Percentiles rank a stretch among this genome's conserved stretches.
Conservation (phyloP, 2,797 vertebrate genomes). For the Brachyalestes nurse region DNA sequence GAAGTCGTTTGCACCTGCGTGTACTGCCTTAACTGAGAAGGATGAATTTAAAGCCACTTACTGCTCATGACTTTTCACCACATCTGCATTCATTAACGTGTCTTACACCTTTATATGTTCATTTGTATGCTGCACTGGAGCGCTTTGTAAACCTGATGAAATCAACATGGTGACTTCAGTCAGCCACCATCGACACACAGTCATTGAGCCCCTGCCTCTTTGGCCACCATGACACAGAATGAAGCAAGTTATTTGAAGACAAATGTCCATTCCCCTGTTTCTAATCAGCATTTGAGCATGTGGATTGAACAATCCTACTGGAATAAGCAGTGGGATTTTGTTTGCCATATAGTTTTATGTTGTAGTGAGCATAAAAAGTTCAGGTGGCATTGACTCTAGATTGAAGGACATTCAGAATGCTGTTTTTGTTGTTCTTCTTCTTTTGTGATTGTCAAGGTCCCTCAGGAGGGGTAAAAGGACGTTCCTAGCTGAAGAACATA, state of each 20-base stretch:
- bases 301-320: not conserved
- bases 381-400: not conserved
- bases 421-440: not conserved
- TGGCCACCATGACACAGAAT: not conserved
- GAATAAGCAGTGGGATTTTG: too few relatives aligned
- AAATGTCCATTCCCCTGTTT: not conserved
- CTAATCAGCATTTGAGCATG: not conserved
- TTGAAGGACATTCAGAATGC: not conserved
- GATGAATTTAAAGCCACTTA: not conserved
- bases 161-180: not conserved
- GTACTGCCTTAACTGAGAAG: not conserved
- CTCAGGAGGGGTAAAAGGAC: not conserved
- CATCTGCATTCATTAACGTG: not conserved
- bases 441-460: not conserved
- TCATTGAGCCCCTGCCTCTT: not conserved
- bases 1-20: not conserved
- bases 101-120: not conserved
- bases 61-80: not conserved
- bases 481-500: not conserved
- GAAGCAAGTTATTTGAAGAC: not conserved
- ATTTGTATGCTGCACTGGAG: not conserved
- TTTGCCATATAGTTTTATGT: not conserved
- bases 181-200: not conserved
- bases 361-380: not conserved
- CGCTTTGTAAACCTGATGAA: not conserved